A percentile compares a stretch with the other conserved stretches of the same genome.
These are phyloP conservation scores for Mungos mungo DNA, from an alignment of 2,113 vertebrate genomes.

Conservation along the genomic window DNA sequence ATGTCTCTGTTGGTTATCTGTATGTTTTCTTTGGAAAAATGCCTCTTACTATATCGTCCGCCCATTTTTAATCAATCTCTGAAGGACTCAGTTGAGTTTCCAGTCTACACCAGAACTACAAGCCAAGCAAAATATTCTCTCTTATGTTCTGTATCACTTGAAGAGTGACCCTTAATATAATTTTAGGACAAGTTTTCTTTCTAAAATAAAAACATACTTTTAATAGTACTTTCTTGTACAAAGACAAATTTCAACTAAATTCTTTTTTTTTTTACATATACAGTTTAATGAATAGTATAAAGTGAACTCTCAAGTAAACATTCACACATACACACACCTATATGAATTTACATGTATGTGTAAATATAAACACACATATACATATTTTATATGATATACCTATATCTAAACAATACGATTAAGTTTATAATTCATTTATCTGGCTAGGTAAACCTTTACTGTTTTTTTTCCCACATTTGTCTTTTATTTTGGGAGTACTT, in stretches of 20 bases:
- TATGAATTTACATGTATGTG: no score
- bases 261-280: no score
- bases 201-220: neutral
- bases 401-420: neutral
- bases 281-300: neutral
- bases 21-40: neutral
- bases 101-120: neutral
- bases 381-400: neutral
- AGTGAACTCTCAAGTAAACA: neutral
- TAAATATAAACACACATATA: neutral
- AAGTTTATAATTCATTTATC: neutral
- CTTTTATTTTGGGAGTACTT: neutral
- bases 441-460: neutral
- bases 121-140: neutral
- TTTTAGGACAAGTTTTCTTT: neutral
- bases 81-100: neutral
- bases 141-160: neutral
- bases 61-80: neutral
- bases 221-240: neutral
- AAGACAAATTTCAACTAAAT: neutral
- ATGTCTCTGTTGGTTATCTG: neutral
- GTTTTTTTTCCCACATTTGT: neutral
- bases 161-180: neutral
- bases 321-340: neutral
- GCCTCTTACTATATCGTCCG: neutral